Conservation (phyloP, 2,888 invertebrate genomes). For the Acleris holmiana region DNA sequence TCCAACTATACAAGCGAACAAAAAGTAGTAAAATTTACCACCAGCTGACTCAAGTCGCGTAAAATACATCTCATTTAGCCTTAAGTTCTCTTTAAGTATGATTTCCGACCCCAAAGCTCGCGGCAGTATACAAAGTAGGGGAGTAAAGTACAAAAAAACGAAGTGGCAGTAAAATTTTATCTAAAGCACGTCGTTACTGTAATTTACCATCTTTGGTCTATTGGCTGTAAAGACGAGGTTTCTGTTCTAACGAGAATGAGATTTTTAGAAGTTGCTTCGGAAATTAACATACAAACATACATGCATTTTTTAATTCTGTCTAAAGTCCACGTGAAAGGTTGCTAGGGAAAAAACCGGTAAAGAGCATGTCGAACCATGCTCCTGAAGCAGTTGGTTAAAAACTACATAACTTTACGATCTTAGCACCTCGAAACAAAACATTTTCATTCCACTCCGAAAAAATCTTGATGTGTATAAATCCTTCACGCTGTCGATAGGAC, state of each 20-base stretch:
- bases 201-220: slow-evolving; percentile 34
- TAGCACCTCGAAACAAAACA: slow-evolving; percentile 27
- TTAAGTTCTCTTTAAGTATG: slow-evolving; percentile 4
- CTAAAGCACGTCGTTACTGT: slow-evolving; percentile 37
- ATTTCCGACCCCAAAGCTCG: slow-evolving; percentile 7
- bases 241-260: slow-evolving; percentile 24
- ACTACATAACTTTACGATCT: not conserved
- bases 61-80: not conserved
- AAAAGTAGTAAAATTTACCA: not conserved
- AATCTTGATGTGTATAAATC: slow-evolving; percentile 34
- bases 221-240: slow-evolving; percentile 20
- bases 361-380: too few relatives aligned
- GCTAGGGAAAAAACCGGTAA: too few relatives aligned
- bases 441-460: slow-evolving; percentile 21
- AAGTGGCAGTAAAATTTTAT: slow-evolving; percentile 32
- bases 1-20: not conserved
- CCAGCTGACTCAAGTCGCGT: too few relatives aligned
- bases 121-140: slow-evolving; percentile 10
- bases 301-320: too few relatives aligned
- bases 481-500: slow-evolving; percentile 26
- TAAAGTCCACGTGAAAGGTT: too few relatives aligned
- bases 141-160: slow-evolving; percentile 22
- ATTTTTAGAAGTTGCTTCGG: not conserved
- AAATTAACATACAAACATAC: too few relatives aligned
- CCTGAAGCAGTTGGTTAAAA: too few relatives aligned